phyloP scores from a whole-genome alignment of 37 sponge, comb jelly and placozoan species.

The Beroe ovata region DNA sequence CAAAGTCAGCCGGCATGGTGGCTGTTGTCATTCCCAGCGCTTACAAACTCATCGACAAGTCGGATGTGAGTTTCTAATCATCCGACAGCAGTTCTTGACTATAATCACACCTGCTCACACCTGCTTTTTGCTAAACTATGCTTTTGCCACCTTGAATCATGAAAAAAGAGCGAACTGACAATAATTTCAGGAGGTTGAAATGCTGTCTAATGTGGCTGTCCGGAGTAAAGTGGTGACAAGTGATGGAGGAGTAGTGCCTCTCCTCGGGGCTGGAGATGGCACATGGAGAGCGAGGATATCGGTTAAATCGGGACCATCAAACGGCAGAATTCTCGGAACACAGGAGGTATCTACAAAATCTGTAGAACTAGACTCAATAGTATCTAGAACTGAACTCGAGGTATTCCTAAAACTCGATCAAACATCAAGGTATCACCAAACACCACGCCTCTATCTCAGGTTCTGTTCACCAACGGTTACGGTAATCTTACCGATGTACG shows the following conservation, averaged over 20 bases:
- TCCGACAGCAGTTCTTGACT: too few species aligned
- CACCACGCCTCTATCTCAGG: slow-evolving; percentile 12
- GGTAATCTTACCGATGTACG: slow-evolving; percentile 56
- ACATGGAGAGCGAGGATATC: slow-evolving; percentile 1
- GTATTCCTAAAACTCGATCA: too few species aligned
- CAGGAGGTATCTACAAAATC: too few species aligned
- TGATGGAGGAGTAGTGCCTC: slow-evolving; percentile 8
- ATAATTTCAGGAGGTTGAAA: slow-evolving; percentile 31
- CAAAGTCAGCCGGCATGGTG: neutral
- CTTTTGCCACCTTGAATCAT: too few species aligned
- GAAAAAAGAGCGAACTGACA: too few species aligned
- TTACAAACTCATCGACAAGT: slow-evolving; percentile 24
- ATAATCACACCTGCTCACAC: too few species aligned
- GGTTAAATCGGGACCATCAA: neutral
- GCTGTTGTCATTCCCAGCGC: slow-evolving; percentile 47
- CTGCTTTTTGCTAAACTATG: too few species aligned
- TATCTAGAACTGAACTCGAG: too few species aligned
- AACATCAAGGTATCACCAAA: too few species aligned
- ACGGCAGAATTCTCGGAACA: slow-evolving; percentile 48
- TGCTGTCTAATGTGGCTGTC: neutral
- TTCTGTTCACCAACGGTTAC: slow-evolving; percentile 9
- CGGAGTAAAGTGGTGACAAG: slow-evolving; percentile 12
- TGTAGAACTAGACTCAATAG: too few species aligned
- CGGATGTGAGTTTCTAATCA: neutral
- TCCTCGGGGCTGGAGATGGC: slow-evolving; percentile 15